Evolutionary conservation across 2,888 invertebrate species (phyloP).

Genomic region (Cataglyphis livida): DNA sequence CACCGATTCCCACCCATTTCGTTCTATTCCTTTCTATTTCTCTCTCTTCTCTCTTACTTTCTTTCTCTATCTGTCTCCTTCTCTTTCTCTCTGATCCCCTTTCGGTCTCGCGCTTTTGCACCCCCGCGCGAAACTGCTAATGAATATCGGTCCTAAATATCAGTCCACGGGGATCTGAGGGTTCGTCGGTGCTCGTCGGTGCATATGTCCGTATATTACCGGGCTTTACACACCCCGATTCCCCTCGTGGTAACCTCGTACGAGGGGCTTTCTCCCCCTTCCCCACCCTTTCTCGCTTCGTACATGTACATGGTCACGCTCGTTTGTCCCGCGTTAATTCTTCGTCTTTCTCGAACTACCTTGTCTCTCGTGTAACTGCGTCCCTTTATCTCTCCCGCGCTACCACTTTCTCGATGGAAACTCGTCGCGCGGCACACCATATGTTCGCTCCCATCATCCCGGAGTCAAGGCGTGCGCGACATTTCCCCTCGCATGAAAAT

Average conservation of each 20-base stretch:
- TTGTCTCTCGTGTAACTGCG: not conserved
- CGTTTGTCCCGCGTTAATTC: constrained; percentile 84
- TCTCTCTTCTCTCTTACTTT: constrained; percentile 17
- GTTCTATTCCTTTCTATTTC: not conserved
- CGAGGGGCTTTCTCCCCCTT: constrained; percentile 55
- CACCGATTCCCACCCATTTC: constrained; percentile 20
- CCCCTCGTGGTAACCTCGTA: constrained; percentile 67
- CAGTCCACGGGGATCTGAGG: constrained; percentile 82
- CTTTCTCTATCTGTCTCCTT: constrained; percentile 19
- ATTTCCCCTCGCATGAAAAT: constrained; percentile 68
- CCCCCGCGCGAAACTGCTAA: constrained; percentile 82
- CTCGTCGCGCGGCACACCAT: constrained; percentile 61
- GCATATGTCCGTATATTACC: constrained; percentile 83
- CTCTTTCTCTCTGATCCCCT: constrained; percentile 35
- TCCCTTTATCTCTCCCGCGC: constrained; percentile 3
- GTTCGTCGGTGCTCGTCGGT: constrained; percentile 72
- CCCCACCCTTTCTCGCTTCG: constrained; percentile 50
- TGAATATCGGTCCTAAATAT: constrained; percentile 86
- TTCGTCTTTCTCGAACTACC: constrained; percentile 57
- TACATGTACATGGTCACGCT: constrained; percentile 81
- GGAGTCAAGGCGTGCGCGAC: constrained; percentile 58
- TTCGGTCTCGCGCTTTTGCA: constrained; percentile 46
- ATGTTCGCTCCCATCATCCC: constrained; percentile 72
- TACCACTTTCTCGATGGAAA: constrained; percentile 53
- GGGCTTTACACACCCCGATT: constrained; percentile 73